Percentiles rank a stretch among this genome's conserved stretches.
These are phyloP conservation scores for Halyomorpha halys DNA, from an alignment of 1,140 invertebrate species.

Conservation along the genomic window DNA sequence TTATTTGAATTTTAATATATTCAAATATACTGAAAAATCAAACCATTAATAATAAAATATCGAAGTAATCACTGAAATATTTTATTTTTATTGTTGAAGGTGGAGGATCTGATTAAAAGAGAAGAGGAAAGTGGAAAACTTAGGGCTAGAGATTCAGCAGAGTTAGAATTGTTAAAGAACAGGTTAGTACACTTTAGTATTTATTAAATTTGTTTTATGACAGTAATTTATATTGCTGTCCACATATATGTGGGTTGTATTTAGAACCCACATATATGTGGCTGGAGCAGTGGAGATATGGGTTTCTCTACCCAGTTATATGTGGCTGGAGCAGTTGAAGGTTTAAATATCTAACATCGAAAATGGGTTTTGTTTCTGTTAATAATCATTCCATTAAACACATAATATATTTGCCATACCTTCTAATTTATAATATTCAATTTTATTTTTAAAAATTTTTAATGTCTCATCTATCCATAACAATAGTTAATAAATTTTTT, in stretches of 20 bases:
- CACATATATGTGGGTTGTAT: too few species aligned
- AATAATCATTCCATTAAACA: too few species aligned
- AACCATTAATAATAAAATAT: neutral
- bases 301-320: too few species aligned
- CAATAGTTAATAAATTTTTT: neutral
- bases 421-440: neutral
- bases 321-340: too few species aligned
- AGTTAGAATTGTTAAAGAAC: conserved; percentile 49
- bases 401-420: too few species aligned
- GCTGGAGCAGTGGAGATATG: too few species aligned
- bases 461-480: neutral
- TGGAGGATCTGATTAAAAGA: conserved; percentile 59
- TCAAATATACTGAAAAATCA: neutral
- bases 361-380: too few species aligned
- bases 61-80: neutral
- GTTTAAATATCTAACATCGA: too few species aligned
- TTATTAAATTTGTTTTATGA: neutral
- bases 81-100: conserved; percentile 32
- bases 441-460: too few species aligned
- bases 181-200: conserved; percentile 23
- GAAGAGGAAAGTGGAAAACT: conserved; percentile 58
- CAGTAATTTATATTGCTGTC: too few species aligned
- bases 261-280: too few species aligned
- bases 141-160: conserved; percentile 56
- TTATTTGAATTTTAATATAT: neutral